Evolutionary conservation across 2,797 vertebrate species (phyloP).

Genomic region (Aeoliscus strigatus): DNA sequence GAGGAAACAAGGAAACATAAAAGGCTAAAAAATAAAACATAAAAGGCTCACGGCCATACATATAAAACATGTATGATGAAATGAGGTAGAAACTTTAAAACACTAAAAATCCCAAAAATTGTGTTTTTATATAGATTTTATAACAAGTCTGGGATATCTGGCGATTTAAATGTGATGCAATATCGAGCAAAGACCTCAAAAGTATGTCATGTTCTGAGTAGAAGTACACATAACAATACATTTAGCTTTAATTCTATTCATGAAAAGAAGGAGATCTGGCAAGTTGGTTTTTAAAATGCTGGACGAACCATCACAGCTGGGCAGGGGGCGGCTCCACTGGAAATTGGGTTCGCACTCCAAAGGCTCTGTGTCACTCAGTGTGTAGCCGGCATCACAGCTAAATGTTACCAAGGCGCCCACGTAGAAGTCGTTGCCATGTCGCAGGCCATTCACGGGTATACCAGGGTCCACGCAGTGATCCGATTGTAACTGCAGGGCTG

Average conservation of each 20-base stretch:
- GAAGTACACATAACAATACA: conserved; percentile 34
- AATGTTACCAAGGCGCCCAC: conserved; percentile 94
- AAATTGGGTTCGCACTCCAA: conserved; percentile 98
- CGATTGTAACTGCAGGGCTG: conserved; percentile 92
- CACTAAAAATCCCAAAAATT: conserved; percentile 28
- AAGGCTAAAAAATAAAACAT: too few relatives aligned
- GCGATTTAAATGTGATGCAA: conserved; percentile 53
- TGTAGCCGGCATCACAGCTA: conserved; percentile 93
- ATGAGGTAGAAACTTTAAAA: conserved; percentile 44
- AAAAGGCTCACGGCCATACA: conserved; percentile 19
- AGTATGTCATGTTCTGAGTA: conserved; percentile 25
- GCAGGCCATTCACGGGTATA: conserved; percentile 93
- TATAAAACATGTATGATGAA: conserved; percentile 52
- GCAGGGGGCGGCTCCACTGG: conserved; percentile 95
- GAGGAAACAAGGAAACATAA: conserved; percentile 43
- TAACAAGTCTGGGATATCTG: conserved; percentile 29
- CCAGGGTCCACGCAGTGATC: conserved; percentile 96
- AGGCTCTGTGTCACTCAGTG: conserved; percentile 84
- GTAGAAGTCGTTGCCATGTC: conserved; percentile 94
- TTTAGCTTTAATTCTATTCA: conserved; percentile 40
- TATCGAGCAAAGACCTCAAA: conserved; percentile 37
- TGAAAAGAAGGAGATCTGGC: conserved; percentile 32
- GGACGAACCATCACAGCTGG: conserved; percentile 91
- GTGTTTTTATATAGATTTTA: conserved; percentile 37
- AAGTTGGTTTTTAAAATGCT: conserved; percentile 41